Percentiles rank a stretch among this genome's conserved stretches.
phyloP scores from a whole-genome alignment of 1,140 invertebrate genomes.

The Pseudachorutes palmiensis region DNA sequence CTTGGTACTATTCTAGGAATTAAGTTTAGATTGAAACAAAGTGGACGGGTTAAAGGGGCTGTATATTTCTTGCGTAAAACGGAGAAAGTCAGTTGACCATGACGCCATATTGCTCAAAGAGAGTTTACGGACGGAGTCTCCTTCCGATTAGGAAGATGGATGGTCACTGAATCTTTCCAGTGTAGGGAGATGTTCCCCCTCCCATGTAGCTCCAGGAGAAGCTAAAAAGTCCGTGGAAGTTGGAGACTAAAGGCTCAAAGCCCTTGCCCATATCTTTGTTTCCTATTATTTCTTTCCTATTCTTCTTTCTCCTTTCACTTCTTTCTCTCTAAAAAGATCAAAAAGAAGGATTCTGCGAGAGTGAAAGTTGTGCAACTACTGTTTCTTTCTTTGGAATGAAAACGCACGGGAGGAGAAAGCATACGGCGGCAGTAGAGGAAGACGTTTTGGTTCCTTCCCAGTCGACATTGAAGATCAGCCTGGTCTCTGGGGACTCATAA shows the following conservation, averaged over 20 bases:
- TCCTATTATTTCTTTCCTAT: neutral
- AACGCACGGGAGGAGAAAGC: neutral
- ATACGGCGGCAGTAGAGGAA: neutral
- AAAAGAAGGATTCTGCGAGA: too few relatives aligned
- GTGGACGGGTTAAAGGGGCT: neutral
- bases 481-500: constrained; percentile 1
- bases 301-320: neutral
- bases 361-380: too few relatives aligned
- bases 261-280: too few relatives aligned
- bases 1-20: neutral
- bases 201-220: too few relatives aligned
- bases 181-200: neutral
- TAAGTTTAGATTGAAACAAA: neutral
- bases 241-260: too few relatives aligned
- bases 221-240: too few relatives aligned
- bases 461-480: constrained; percentile 2
- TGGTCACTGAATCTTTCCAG: neutral
- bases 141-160: constrained; percentile 9
- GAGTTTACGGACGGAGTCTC: constrained; percentile 2
- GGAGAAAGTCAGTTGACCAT: constrained; percentile 4
- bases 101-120: neutral
- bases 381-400: neutral
- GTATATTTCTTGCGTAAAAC: neutral
- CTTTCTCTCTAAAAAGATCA: neutral
- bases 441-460: too few relatives aligned